phyloP scores from a whole-genome alignment of 1,140 invertebrate species.

The Drosophila saltans region DNA sequence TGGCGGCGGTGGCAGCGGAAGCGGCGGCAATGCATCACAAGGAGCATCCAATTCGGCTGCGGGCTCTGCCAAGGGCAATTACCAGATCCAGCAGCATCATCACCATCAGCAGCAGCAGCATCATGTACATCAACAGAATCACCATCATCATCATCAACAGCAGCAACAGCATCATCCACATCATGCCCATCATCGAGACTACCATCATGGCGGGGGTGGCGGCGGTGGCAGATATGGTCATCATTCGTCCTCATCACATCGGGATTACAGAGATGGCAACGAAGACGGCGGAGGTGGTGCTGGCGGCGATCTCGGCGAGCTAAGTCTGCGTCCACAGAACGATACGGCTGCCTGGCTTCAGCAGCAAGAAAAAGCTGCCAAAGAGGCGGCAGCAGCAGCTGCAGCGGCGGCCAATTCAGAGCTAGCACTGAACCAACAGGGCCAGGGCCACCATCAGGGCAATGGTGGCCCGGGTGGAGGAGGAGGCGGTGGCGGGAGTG shows the following conservation, averaged over 20 bases:
- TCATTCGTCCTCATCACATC: slow-evolving; percentile 45
- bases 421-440: slow-evolving; percentile 83
- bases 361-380: slow-evolving; percentile 80
- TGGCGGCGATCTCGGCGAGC: slow-evolving; percentile 55
- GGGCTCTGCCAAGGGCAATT: slow-evolving; percentile 39
- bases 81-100: slow-evolving; percentile 63
- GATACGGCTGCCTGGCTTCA: slow-evolving; percentile 80
- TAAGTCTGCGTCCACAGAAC: slow-evolving; percentile 81
- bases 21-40: slow-evolving; percentile 26
- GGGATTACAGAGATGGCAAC: slow-evolving; percentile 74
- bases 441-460: slow-evolving; percentile 79
- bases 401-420: slow-evolving; percentile 53
- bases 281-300: slow-evolving; percentile 60
- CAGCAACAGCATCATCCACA: slow-evolving; percentile 64
- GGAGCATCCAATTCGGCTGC: slow-evolving; percentile 14
- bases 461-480: slow-evolving; percentile 32
- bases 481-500: slow-evolving; percentile 47
- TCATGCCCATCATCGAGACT: slow-evolving; percentile 71
- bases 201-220: slow-evolving; percentile 51
- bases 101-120: slow-evolving; percentile 63
- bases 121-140: slow-evolving; percentile 52
- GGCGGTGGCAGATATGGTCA: slow-evolving; percentile 64
- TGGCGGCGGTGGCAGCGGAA: slow-evolving; percentile 58
- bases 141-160: slow-evolving; percentile 60
- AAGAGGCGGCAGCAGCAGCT: slow-evolving; percentile 74